Conservation (phyloP, 2,797 vertebrate genomes). For the Limosa lapponica region DNA sequence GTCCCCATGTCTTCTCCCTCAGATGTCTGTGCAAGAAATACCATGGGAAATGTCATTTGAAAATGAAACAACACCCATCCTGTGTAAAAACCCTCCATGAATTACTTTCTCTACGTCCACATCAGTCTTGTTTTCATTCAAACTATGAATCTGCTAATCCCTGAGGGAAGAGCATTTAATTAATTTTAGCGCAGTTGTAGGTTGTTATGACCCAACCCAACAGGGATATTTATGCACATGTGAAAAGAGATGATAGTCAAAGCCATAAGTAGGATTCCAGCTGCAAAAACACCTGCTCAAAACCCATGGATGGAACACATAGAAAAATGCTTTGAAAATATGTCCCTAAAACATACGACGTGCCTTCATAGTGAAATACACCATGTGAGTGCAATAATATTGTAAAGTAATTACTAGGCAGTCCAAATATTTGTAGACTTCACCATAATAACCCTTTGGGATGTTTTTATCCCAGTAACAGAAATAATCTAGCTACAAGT, state of each 20-base stretch:
- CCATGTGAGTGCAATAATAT: background rate
- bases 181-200: background rate
- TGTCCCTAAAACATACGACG: background rate
- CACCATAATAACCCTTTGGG: background rate
- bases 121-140: background rate
- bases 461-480: background rate
- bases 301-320: background rate
- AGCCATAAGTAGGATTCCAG: background rate
- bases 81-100: background rate
- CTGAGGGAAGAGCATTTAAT: background rate
- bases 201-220: background rate
- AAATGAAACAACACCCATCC: background rate
- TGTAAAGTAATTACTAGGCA: background rate
- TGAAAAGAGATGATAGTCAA: background rate
- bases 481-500: background rate
- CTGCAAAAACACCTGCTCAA: background rate
- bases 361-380: background rate
- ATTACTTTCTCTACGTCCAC: background rate
- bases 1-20: background rate
- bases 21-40: rapidly evolving
- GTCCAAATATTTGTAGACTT: background rate
- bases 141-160: background rate
- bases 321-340: background rate
- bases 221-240: background rate
- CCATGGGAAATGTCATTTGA: background rate